Evolutionary conservation across 2,888 invertebrate species (phyloP).

Genomic region (Sepioteuthis lessoniana): DNA sequence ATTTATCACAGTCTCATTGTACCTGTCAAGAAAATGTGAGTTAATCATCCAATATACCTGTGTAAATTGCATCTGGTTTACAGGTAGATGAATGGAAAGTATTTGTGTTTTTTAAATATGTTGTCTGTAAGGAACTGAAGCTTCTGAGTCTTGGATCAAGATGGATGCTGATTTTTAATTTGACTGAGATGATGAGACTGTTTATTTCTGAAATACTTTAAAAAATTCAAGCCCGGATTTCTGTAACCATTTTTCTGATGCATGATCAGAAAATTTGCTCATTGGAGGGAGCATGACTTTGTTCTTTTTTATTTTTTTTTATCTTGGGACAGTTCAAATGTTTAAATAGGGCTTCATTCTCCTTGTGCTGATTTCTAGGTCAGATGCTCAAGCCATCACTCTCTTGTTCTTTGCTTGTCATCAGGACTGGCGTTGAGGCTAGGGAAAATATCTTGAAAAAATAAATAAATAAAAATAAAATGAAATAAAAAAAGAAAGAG

Average conservation of each 20-base stretch:
- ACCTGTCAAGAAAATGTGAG: neutral
- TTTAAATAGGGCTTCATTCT: constrained; percentile 33
- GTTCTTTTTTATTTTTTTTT: neutral
- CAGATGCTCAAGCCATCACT: neutral
- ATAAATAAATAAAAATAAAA: neutral
- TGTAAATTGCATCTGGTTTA: neutral
- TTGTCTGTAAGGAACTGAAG: neutral
- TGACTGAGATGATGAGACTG: neutral
- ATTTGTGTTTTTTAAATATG: neutral
- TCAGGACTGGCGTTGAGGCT: neutral
- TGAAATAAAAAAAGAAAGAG: neutral
- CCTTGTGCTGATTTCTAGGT: neutral
- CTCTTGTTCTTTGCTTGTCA: neutral
- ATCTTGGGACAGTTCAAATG: neutral
- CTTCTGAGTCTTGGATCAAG: neutral
- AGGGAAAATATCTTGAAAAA: neutral
- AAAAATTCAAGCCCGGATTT: neutral
- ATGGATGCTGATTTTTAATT: neutral
- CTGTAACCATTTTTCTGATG: neutral
- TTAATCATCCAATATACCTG: neutral
- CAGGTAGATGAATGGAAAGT: neutral
- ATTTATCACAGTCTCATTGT: neutral
- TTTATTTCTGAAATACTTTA: neutral
- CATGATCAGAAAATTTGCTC: neutral
- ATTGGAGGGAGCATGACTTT: neutral